Conservation (phyloP, 2,113 vertebrate species). For the Mastomys coucha region DNA sequence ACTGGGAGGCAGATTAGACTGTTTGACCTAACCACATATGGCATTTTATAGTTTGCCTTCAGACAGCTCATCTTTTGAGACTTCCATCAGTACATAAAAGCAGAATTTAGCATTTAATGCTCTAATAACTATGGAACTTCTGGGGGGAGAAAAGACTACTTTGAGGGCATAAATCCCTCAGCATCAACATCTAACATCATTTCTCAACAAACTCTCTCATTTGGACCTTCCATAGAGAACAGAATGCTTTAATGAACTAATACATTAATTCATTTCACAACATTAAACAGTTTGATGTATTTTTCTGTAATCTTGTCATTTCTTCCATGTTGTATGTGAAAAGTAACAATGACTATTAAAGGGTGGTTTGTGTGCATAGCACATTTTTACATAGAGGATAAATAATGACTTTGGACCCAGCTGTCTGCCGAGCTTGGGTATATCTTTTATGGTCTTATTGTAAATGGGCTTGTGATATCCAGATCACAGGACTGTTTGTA, state of each 20-base stretch:
- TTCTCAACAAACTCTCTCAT: background rate
- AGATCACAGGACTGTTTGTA: background rate
- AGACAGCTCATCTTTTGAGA: conserved; percentile 64
- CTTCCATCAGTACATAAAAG: conserved; percentile 64
- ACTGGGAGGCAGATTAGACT: conserved; percentile 65
- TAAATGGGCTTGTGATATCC: background rate
- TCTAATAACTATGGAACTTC: conserved; percentile 71
- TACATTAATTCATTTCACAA: background rate
- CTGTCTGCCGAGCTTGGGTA: background rate
- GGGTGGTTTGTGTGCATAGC: background rate
- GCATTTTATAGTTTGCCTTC: conserved; percentile 74
- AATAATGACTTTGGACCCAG: background rate
- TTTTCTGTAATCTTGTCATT: background rate
- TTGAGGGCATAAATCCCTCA: conserved; percentile 51
- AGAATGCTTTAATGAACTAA: background rate
- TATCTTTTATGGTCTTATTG: background rate
- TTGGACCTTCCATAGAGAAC: conserved; percentile 2
- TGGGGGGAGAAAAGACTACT: conserved; percentile 1
- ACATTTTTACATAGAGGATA: background rate
- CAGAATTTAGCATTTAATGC: conserved; percentile 60
- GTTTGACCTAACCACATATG: conserved; percentile 71
- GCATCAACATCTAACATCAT: background rate
- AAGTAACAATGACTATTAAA: background rate
- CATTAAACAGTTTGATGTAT: background rate
- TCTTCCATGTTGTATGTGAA: background rate